Base-by-base conservation (phyloP, 2,113 vertebrate genomes). In the Alexandromys fortis region DNA sequence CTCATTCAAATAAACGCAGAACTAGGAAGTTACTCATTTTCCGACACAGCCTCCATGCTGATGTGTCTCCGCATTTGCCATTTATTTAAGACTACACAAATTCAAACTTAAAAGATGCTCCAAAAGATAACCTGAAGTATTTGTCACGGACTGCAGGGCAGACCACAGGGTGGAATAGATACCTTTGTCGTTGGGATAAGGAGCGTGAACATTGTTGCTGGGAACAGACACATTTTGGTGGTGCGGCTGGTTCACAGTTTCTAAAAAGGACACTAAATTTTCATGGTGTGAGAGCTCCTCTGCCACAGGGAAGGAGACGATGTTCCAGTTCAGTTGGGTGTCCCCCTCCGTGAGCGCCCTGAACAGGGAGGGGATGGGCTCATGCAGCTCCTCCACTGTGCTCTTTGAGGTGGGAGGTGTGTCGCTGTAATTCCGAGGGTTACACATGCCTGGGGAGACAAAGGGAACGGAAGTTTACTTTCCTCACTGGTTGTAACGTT, bases 361-460 rank as follows among this genome's bases (percentile, higher is more conserved):
- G 98, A 99, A 99, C 79, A 99, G 98, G 1, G 99, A 99, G 0
- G 99, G 99, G 96, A 99, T 99, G 0, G 99, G 99, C 61, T 99
- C 99, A n/a, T 99, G 99, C 82, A 99, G 98, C 97, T 99, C 99
- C 98, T 99, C 99, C 0, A 99, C 99, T 0, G 99, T 99, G 98
- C 99, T 99, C 98, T 99, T 99, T 1, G 99, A 99, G 0, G 99
- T 99, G 17, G 99, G 99, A 2, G 99, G 99, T 0, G 99, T 99
- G 98, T 99, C 99, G 24, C 99, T 99, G 97, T 99, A 99, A 98
- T 99, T 99, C 95, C 99, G 99, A 86, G 99, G 99, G 97, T 99
- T 99, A 88, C 99, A 99, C 99, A 99, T 99, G 70, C 99, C 99
- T 99, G 97, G 82, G 94, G 1, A 1, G 47, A 45, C 5, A 96